Conservation (phyloP, 2,797 vertebrate genomes). For the Emys orbicularis region DNA sequence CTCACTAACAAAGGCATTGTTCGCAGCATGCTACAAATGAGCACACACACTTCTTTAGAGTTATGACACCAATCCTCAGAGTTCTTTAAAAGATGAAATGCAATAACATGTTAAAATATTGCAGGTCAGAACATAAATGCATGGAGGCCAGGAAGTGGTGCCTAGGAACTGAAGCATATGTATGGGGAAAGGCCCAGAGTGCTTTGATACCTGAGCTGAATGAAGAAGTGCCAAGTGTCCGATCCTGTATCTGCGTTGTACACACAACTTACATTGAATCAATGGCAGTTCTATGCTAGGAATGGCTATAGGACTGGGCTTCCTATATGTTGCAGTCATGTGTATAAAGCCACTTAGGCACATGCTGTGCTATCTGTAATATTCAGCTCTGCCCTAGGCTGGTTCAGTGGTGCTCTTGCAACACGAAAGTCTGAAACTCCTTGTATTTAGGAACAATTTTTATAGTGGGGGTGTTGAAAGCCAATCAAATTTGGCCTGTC, state of each 20-base stretch:
- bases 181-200: neutral
- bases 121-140: neutral
- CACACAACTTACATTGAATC: neutral
- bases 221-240: neutral
- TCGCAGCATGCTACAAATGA: conserved; percentile 61
- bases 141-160: neutral
- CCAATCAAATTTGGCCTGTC: neutral
- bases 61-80: conserved; percentile 25
- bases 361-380: neutral
- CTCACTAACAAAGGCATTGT: conserved; percentile 54
- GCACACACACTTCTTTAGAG: conserved; percentile 12
- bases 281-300: neutral
- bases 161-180: neutral
- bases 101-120: conserved; percentile 4
- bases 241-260: neutral
- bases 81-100: neutral
- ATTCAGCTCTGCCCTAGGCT: neutral
- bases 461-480: neutral
- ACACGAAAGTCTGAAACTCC: neutral
- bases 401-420: neutral
- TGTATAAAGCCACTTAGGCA: neutral
- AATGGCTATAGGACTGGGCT: neutral
- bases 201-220: neutral
- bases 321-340: neutral
- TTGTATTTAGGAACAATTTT: neutral